Conservation (phyloP, 2,797 vertebrate genomes). For the Discoglossus pictus region DNA sequence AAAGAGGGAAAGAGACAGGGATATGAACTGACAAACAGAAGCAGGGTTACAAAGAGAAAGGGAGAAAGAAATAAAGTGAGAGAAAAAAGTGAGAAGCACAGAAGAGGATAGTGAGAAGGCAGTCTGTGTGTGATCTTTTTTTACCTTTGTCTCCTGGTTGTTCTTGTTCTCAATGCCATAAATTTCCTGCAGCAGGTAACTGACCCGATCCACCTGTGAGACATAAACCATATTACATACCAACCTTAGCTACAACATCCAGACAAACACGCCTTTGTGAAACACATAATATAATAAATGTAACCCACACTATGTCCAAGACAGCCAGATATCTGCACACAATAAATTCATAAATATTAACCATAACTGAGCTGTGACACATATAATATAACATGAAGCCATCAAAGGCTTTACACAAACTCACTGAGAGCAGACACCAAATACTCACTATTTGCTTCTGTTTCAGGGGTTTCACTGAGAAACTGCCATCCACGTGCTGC, state of each 20-base stretch:
- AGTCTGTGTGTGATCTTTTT: not conserved
- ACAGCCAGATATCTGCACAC: too few species aligned
- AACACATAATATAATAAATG: too few species aligned
- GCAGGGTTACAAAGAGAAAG: not conserved
- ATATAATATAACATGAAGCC: too few species aligned
- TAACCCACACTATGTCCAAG: too few species aligned
- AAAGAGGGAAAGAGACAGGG: not conserved
- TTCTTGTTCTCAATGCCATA: constrained; percentile 99
- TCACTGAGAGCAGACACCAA: not conserved
- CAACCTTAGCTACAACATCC: not conserved
- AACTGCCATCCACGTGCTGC: constrained; percentile 77
- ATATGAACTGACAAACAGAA: not conserved
- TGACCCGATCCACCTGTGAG: constrained; percentile 92
- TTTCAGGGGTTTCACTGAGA: constrained; percentile 77
- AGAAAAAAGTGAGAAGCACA: not conserved
- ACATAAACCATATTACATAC: constrained; percentile 20
- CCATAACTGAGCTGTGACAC: too few species aligned
- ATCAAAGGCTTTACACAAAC: too few species aligned
- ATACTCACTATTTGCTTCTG: constrained; percentile 83
- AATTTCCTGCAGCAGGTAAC: constrained; percentile 98
- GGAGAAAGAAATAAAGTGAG: too few species aligned
- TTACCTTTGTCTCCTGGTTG: constrained; percentile 97
- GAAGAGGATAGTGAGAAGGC: not conserved
- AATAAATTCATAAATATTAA: too few species aligned
- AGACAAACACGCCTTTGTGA: not conserved